Evolutionary conservation across 35 echinoderm and acorn worm species (phyloP).

Genomic region (Holothuria glaberrima): DNA sequence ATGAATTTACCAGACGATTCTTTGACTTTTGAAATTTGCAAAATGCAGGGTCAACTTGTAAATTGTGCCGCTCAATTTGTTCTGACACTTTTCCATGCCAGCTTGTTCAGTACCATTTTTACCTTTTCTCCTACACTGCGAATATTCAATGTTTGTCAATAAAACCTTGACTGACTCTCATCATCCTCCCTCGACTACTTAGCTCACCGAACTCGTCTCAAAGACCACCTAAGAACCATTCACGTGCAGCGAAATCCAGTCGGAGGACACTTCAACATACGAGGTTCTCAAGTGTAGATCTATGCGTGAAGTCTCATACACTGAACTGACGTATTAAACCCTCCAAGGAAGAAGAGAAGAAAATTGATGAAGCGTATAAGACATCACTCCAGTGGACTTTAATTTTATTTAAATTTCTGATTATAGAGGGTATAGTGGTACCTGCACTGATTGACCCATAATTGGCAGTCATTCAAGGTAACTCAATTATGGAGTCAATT

Average conservation of each 20-base stretch:
- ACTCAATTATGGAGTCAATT: conserved; percentile 1
- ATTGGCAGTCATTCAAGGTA: conserved; percentile 17
- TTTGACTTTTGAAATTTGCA: too few relatives aligned
- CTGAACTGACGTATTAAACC: conserved; percentile 23
- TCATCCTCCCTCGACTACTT: conserved; percentile 21
- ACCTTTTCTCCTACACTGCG: too few relatives aligned
- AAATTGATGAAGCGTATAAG: conserved; percentile 7
- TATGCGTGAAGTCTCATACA: conserved; percentile 33
- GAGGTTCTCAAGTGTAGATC: conserved; percentile 23
- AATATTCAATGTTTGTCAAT: neutral
- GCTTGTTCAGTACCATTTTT: too few relatives aligned
- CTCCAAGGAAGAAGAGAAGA: conserved; percentile 2
- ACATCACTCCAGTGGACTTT: conserved; percentile 38
- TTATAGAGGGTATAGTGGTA: conserved; percentile 13
- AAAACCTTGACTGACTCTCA: conserved; percentile 48
- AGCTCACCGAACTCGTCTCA: conserved; percentile 15
- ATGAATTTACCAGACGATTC: too few relatives aligned
- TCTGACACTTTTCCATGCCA: neutral
- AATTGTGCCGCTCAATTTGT: conserved; percentile 36
- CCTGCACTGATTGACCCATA: conserved; percentile 17
- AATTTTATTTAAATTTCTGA: conserved; percentile 47
- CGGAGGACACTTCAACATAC: conserved; percentile 44
- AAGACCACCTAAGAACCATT: conserved; percentile 45
- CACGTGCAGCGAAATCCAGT: conserved; percentile 44
- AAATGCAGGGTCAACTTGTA: neutral